Conservation (phyloP, 2,797 vertebrate genomes). For the Rhynchotus rufescens region DNA sequence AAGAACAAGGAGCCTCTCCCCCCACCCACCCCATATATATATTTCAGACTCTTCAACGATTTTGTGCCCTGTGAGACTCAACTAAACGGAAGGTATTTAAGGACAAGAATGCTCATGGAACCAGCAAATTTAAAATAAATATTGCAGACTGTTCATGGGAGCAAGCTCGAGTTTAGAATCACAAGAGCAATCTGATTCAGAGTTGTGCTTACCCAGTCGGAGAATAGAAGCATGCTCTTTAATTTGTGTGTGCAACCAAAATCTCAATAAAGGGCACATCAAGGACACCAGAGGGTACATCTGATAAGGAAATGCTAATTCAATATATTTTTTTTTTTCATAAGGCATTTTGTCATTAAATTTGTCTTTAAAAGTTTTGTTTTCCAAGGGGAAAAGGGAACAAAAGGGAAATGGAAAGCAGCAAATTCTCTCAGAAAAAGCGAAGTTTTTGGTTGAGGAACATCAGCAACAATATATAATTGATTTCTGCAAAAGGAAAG, state of each 20-base stretch:
- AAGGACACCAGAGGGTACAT: background rate
- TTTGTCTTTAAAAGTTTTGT: background rate
- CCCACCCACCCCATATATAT: background rate
- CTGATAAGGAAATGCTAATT: background rate
- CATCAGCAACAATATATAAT: constrained; percentile 21
- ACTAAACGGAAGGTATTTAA: background rate
- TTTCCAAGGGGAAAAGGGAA: background rate
- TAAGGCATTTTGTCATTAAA: background rate
- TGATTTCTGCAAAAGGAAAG: constrained; percentile 12
- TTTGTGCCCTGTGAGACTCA: background rate
- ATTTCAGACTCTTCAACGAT: background rate
- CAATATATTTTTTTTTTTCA: background rate
- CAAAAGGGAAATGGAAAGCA: background rate
- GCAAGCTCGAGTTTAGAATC: background rate
- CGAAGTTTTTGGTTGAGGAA: constrained; percentile 4
- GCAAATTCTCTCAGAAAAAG: background rate
- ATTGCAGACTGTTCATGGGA: background rate
- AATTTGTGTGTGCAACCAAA: background rate
- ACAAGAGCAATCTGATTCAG: background rate
- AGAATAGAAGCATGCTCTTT: background rate
- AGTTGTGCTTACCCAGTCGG: background rate
- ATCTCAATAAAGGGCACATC: background rate
- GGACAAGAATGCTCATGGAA: background rate
- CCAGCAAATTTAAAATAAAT: constrained; percentile 12
- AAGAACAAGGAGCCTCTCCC: background rate